Evolutionary conservation across 2,113 vertebrate genomes (phyloP).

Genomic region (Albula goreensis): DNA sequence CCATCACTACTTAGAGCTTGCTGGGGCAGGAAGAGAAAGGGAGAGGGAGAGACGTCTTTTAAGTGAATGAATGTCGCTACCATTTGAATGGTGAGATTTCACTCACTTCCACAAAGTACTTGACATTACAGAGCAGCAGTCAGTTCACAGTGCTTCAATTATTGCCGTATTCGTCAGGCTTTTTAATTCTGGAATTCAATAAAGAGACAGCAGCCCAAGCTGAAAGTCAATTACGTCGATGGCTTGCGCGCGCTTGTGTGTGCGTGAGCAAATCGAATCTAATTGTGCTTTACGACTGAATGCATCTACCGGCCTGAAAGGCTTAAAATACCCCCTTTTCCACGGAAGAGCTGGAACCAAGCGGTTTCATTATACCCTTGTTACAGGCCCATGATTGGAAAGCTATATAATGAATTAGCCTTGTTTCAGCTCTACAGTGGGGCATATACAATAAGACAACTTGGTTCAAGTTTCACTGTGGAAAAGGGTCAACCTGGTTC

Average conservation of each 20-base stretch:
- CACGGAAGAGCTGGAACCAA: background rate
- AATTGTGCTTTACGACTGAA: background rate
- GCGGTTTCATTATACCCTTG: background rate
- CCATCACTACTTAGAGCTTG: background rate
- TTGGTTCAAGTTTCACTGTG: too few relatives aligned
- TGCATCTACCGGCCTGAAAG: background rate
- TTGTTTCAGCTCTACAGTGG: too few relatives aligned
- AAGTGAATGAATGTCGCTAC: constrained; percentile 1
- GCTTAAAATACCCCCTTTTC: background rate
- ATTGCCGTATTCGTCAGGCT: background rate
- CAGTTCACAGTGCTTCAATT: background rate
- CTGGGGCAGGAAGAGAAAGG: background rate
- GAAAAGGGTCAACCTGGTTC: too few relatives aligned
- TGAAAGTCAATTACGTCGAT: background rate
- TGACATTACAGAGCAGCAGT: background rate
- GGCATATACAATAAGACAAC: too few relatives aligned
- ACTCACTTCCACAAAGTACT: background rate
- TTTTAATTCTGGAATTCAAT: constrained; percentile 10
- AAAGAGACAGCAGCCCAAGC: background rate
- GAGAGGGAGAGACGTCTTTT: background rate
- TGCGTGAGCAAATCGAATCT: background rate
- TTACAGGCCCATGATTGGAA: too few relatives aligned
- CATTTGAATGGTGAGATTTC: constrained; percentile 2
- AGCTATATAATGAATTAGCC: too few relatives aligned
- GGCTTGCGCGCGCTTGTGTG: background rate